These are phyloP conservation scores for Ylistrum balloti DNA, from an alignment of 1,140 invertebrate genomes.

Conservation along the genomic window DNA sequence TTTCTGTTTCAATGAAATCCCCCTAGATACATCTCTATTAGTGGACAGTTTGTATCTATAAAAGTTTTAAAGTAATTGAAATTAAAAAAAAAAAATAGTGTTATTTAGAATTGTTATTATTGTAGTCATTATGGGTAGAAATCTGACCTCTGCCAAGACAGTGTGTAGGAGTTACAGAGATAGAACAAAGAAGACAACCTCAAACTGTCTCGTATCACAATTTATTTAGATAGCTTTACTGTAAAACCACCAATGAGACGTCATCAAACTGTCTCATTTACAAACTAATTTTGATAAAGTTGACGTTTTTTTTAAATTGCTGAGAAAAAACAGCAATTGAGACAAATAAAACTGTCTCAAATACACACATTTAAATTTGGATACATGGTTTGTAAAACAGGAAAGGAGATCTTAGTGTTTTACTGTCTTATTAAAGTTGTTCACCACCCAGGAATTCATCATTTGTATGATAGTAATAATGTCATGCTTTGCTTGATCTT, in stretches of 20 bases:
- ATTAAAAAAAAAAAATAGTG: neutral
- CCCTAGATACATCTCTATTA: neutral
- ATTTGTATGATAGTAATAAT: no score
- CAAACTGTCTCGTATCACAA: neutral
- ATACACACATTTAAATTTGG: no score
- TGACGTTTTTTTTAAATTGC: no score
- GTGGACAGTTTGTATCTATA: neutral
- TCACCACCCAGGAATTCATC: no score
- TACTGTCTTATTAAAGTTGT: no score
- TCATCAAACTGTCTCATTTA: neutral
- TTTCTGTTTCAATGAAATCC: constrained; percentile 16
- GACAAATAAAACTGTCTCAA: no score
- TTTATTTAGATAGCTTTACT: neutral
- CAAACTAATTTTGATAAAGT: no score
- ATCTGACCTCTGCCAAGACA: neutral
- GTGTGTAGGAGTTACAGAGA: neutral
- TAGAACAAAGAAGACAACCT: neutral
- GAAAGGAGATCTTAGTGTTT: no score
- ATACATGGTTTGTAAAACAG: no score
- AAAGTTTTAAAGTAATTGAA: neutral
- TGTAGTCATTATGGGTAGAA: neutral
- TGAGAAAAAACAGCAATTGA: no score
- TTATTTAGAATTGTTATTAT: neutral
- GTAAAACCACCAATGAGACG: neutral
- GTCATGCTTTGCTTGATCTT: no score